A percentile compares a stretch with the other conserved stretches of the same genome.
Evolutionary conservation across 2,797 vertebrate species (phyloP).

Genomic region (Oreortyx pictus): DNA sequence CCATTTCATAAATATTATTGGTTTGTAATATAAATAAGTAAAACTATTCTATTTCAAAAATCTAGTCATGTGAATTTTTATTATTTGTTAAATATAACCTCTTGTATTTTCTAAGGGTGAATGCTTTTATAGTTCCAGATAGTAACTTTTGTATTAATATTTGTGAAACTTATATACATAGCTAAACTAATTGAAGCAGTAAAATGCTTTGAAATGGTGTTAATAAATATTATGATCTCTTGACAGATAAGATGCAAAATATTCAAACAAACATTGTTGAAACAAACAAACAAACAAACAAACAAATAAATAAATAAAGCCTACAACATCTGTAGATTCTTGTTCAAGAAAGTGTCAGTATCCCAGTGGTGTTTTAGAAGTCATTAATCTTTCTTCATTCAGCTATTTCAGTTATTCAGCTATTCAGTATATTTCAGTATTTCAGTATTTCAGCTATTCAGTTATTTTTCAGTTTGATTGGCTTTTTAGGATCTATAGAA

Average conservation of each 20-base stretch:
- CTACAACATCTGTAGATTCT: neutral
- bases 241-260: neutral
- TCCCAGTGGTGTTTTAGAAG: neutral
- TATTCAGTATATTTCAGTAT: too few species aligned
- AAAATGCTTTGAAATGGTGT: neutral
- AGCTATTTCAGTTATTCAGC: too few species aligned
- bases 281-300: neutral
- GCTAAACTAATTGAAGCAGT: neutral
- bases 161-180: neutral
- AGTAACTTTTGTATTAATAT: neutral
- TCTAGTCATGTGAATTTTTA: rapidly evolving
- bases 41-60: neutral
- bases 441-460: too few species aligned
- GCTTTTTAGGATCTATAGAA: neutral
- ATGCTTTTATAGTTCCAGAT: neutral
- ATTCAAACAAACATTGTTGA: neutral
- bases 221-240: neutral
- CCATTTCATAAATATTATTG: neutral
- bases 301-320: neutral
- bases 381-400: neutral
- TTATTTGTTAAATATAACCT: neutral
- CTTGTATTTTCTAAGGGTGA: neutral
- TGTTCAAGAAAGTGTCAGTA: neutral
- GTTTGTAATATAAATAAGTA: neutral
- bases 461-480: neutral